These are phyloP conservation scores for Alloscopus bannaensis DNA, from an alignment of 2,888 invertebrate species.

Conservation along the genomic window DNA sequence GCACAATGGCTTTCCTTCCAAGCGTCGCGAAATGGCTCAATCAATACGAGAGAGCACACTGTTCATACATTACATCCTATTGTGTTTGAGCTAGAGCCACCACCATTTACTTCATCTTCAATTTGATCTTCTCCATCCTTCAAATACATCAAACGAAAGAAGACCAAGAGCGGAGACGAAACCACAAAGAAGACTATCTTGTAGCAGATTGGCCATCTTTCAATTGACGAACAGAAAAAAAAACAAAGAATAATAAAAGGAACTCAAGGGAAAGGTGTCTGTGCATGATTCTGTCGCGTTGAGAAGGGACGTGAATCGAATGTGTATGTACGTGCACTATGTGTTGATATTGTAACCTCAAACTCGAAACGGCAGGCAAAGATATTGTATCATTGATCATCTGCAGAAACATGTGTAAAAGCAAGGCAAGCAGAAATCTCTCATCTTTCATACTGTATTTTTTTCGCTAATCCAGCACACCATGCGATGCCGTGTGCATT, in stretches of 20 bases:
- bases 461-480: slow-evolving; percentile 55
- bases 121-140: slow-evolving; percentile 23
- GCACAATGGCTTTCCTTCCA: slow-evolving; percentile 21
- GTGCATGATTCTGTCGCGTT: not conserved
- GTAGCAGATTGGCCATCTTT: slow-evolving; percentile 55
- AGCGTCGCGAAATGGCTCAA: slow-evolving; percentile 51
- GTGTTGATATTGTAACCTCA: slow-evolving; percentile 15
- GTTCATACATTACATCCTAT: slow-evolving; percentile 13
- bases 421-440: slow-evolving; percentile 51
- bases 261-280: slow-evolving; percentile 22
- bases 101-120: slow-evolving; percentile 20
- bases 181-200: not conserved
- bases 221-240: slow-evolving; percentile 10
- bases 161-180: slow-evolving; percentile 1
- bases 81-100: not conserved
- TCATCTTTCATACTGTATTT: slow-evolving; percentile 40
- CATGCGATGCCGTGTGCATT: slow-evolving; percentile 20
- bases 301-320: not conserved
- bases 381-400: slow-evolving; percentile 64
- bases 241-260: slow-evolving; percentile 23
- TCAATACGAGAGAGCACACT: slow-evolving; percentile 30
- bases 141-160: not conserved
- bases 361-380: slow-evolving; percentile 39
- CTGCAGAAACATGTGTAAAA: slow-evolving; percentile 39
- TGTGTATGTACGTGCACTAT: not conserved